Evolutionary conservation across 2,113 vertebrate species (phyloP), one percentile per base, ranked within the genome.

Genomic region (Solea senegalensis): DNA sequence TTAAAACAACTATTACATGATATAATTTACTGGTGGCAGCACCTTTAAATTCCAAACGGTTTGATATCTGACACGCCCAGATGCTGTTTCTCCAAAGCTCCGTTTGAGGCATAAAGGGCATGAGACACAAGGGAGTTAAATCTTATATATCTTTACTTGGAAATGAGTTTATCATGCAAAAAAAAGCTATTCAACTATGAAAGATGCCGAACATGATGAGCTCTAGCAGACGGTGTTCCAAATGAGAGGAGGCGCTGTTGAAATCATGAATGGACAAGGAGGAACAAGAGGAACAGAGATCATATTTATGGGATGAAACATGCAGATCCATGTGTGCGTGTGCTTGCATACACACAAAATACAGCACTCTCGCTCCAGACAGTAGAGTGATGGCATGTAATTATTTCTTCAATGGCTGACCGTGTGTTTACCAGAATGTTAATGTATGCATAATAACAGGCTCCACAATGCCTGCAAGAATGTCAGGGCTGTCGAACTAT

Each of bases 371-470:
- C 72, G 92, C 93, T 93, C 93, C 93, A 95, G 93, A 93, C 93
- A 91, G 93, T 84, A 91, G 90, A 95, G 91, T 94, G 95, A 95
- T 95, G 96, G 94, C 94, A 94, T 96, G 95, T 95, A 97, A 99
- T 98, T 97, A 98, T 95, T 96, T 95, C 94, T 93, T 95, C 94
- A 95, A 93, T 92, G 94, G 94, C 73, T 93, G 83, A 93, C 94
- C 90, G 93, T 95, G 96, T 96, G 96, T 98, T 97, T 97, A 97
- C 97, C 95, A 94, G 96, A 97, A 99, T 97, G 96, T 97, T 97
- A 98, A 98, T 97, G 96, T 95, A 95, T 93, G 95, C 94, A 94
- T 98, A 98, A 98, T 97, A 96, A 96, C 96, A 97, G 96, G 94
- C 95, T 97, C 94, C 61, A 80, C 95, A 91, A 94, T 80, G 93